Evolutionary conservation across 2,888 invertebrate species (phyloP).

Genomic region (Drosophila subsilvestris): DNA sequence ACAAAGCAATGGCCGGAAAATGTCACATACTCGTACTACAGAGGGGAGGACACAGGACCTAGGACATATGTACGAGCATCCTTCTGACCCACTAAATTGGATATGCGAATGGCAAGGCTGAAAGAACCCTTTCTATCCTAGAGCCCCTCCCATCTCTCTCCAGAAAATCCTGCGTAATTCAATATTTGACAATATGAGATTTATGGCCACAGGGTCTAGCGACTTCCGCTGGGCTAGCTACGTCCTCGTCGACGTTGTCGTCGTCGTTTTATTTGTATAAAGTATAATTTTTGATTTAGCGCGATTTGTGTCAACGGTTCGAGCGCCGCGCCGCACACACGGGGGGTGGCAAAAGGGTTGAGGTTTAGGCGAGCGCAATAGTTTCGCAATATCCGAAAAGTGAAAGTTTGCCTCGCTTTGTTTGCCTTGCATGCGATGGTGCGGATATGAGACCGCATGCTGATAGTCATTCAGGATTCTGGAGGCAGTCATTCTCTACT

Average conservation of each 20-base stretch:
- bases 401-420: constrained; percentile 54
- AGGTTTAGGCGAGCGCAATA: constrained; percentile 62
- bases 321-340: constrained; percentile 8
- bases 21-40: constrained; percentile 52
- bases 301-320: constrained; percentile 73
- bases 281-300: constrained; percentile 83
- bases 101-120: constrained; percentile 45
- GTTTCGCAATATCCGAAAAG: constrained; percentile 72
- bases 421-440: constrained; percentile 57
- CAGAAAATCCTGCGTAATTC: constrained; percentile 75
- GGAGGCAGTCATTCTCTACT: constrained; percentile 5
- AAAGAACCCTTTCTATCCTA: constrained; percentile 52
- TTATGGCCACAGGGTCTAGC: constrained; percentile 75
- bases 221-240: constrained; percentile 54
- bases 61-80: constrained; percentile 57
- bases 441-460: constrained; percentile 81
- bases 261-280: constrained; percentile 71
- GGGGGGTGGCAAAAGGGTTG: constrained; percentile 60
- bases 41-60: constrained; percentile 7
- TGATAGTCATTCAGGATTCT: constrained; percentile 70
- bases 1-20: constrained; percentile 60
- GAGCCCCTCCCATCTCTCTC: constrained; percentile 18
- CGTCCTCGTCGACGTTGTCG: constrained; percentile 5
- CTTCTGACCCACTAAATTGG: constrained; percentile 77
- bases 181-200: constrained; percentile 81